Evolutionary conservation across 2,888 invertebrate species (phyloP).

Genomic region (Lepas anatifera): DNA sequence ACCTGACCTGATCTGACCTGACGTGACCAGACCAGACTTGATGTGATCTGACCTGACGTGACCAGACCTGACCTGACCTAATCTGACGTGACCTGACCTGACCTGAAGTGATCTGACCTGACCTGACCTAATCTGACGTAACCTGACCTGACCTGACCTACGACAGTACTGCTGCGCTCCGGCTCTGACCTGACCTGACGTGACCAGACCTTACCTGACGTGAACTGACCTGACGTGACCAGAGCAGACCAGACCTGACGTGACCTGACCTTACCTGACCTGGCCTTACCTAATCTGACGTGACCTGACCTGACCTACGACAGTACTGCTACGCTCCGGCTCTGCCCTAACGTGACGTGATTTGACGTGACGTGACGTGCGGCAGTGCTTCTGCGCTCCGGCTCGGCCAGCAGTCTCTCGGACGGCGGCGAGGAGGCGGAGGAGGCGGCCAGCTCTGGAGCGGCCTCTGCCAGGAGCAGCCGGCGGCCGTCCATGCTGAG

Average conservation of each 20-base stretch:
- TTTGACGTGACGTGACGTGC: no score
- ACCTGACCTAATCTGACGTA: no score
- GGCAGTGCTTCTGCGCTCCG: background rate
- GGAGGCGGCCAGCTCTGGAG: background rate
- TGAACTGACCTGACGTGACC: background rate
- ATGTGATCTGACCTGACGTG: no score
- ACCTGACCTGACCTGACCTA: no score
- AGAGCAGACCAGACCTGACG: background rate
- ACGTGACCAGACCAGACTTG: no score
- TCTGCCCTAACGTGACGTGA: background rate
- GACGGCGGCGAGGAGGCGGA: background rate
- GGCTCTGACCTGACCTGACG: background rate
- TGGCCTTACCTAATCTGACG: no score
- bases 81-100: no score
- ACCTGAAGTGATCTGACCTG: no score
- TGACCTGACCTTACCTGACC: background rate
- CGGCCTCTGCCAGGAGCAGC: background rate
- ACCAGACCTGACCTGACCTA: no score
- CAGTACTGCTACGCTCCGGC: no score
- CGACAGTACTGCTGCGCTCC: background rate
- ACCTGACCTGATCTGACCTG: no score
- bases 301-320: background rate
- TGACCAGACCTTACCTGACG: background rate
- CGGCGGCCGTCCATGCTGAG: background rate
- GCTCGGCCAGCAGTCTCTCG: background rate